Evolutionary conservation across 1,140 invertebrate genomes (phyloP), one percentile per base, ranked within the genome.

Genomic region (Hyles euphorbiae): DNA sequence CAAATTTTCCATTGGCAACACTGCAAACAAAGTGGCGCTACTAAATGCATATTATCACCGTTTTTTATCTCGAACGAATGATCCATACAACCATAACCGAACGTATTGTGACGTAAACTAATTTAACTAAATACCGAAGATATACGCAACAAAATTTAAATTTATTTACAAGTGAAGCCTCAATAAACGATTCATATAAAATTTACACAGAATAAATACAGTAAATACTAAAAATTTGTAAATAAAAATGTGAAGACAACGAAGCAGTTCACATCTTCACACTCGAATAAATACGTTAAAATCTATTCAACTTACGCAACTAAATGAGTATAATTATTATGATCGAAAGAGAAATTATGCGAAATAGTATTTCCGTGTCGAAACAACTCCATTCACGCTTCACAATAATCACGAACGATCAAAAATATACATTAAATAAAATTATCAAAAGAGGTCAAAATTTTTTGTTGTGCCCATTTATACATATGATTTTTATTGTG

Each of bases 241-340:
- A 74, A 70, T 70, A 76, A 72, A 63, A 68, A 68, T 67, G 36
- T 40, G 36, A 40, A 40, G 36, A 40, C 36, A 40, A 40, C 36
- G 36, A 40, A 40, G 36, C 36, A 40, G 8, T 40, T 40, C 36
- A 40, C 8, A 40, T 8, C 36, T 40, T 40, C 36, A 40, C 36
- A 40, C 54, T 11, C 51, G 72, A 80, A 86, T 84, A 87, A 87
- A 84, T 84, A 83, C 57, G 61, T 80, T 87, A 84, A 78, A 78
- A 68, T 75, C 81, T 82, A 82, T 63, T 50, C 63, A 64, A 76
- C 70, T 71, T 77, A 81, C 34, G 10, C 48, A 55, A 70, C 69
- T 78, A 81, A 79, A 81, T 82, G 81, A 86, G 81, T 85, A 85
- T 80, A 81, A 77, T 81, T 81, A 84, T 87, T 84, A 82, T 84